These are phyloP conservation scores for Australoheros scitulus DNA, from an alignment of 2,113 vertebrate species.

Conservation along the genomic window DNA sequence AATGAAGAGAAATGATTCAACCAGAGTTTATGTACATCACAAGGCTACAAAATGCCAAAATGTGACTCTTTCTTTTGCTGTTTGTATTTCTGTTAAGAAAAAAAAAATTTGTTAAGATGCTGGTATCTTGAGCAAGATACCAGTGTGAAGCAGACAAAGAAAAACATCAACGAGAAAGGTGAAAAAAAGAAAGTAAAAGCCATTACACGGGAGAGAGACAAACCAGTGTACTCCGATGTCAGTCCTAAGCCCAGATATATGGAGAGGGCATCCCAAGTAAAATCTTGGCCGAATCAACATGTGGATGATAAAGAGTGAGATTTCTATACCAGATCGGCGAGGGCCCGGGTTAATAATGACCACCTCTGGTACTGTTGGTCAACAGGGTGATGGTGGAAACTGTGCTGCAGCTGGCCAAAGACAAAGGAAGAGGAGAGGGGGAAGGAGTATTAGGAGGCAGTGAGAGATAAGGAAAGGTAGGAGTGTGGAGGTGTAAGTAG, in stretches of 20 bases:
- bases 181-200: neutral
- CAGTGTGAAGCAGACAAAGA: neutral
- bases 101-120: neutral
- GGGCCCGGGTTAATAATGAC: neutral
- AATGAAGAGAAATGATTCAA: constrained; percentile 10
- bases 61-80: neutral
- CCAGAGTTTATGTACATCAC: neutral
- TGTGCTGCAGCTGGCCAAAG: neutral
- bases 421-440: neutral
- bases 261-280: neutral
- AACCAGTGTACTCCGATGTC: neutral
- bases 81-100: neutral
- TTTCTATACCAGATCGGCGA: neutral
- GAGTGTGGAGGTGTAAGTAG: neutral
- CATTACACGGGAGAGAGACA: neutral
- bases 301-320: neutral
- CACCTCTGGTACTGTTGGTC: neutral
- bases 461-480: neutral
- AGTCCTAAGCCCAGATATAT: neutral
- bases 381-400: neutral
- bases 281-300: neutral
- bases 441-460: neutral
- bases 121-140: neutral
- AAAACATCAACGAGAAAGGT: neutral
- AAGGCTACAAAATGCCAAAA: neutral